phyloP scores from a whole-genome alignment of 1,140 invertebrate genomes.

The Panonychus citri region DNA sequence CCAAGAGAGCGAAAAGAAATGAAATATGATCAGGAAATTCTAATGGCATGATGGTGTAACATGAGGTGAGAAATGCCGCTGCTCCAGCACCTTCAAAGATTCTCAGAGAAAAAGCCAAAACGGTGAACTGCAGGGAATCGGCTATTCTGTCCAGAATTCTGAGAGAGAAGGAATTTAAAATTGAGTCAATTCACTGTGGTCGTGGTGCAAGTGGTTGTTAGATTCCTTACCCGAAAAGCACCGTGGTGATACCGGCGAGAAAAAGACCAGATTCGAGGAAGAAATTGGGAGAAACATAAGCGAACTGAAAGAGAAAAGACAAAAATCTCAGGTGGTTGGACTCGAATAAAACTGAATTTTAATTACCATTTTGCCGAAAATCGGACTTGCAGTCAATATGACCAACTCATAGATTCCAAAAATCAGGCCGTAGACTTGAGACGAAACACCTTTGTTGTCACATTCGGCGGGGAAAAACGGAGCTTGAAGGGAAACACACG shows the following conservation, averaged over 20 bases:
- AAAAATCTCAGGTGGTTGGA: background rate
- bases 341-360: background rate
- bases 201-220: too few relatives aligned
- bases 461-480: constrained; percentile 21
- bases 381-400: constrained; percentile 61
- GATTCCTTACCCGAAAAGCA: constrained; percentile 44
- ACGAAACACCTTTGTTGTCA: constrained; percentile 42
- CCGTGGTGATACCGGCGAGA: constrained; percentile 38
- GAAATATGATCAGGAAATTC: constrained; percentile 74
- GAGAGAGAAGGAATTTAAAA: constrained; percentile 20
- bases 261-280: constrained; percentile 66
- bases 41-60: constrained; percentile 76
- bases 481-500: constrained; percentile 19
- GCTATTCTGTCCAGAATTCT: constrained; percentile 50
- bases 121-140: constrained; percentile 55
- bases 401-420: constrained; percentile 80
- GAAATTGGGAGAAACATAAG: constrained; percentile 34
- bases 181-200: too few relatives aligned
- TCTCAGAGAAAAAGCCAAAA: constrained; percentile 56
- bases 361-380: constrained; percentile 55
- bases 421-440: constrained; percentile 68
- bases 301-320: background rate
- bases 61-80: constrained; percentile 69
- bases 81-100: constrained; percentile 76
- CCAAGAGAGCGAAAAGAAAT: constrained; percentile 44